These are phyloP conservation scores for Takifugu rubripes DNA, from an alignment of 2,797 vertebrate genomes.

Conservation along the genomic window DNA sequence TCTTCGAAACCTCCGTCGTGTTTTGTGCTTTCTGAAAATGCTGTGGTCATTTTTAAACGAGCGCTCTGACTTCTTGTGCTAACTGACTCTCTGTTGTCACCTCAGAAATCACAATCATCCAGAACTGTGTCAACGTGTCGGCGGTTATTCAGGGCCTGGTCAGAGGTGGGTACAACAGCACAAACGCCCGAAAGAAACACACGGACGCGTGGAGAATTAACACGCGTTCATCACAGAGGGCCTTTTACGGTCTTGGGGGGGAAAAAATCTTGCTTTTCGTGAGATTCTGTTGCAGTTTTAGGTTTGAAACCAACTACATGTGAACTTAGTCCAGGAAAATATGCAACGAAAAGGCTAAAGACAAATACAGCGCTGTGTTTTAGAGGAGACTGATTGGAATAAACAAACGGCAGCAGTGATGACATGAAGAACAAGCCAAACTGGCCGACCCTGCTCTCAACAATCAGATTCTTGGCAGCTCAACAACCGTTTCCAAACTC, in stretches of 20 bases:
- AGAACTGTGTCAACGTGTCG: conserved; percentile 82
- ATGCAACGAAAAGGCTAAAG: too few species aligned
- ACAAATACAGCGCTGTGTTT: too few species aligned
- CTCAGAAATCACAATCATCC: conserved; percentile 86
- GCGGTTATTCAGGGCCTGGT: conserved; percentile 91
- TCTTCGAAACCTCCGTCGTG: too few species aligned
- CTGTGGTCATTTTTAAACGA: too few species aligned
- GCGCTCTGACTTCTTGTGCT: too few species aligned
- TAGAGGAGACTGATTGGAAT: not conserved
- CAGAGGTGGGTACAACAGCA: conserved; percentile 77
- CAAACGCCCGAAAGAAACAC: conserved; percentile 11
- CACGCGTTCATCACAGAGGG: not conserved
- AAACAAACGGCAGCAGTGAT: not conserved
- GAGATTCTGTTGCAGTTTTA: not conserved
- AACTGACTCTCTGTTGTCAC: not conserved
- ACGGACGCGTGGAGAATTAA: conserved; percentile 2
- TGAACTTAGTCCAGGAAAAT: too few species aligned
- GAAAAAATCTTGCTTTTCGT: not conserved
- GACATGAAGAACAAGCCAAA: not conserved
- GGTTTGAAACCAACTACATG: too few species aligned
- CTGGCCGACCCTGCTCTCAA: too few species aligned
- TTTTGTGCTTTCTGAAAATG: too few species aligned
- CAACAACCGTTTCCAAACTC: too few species aligned
- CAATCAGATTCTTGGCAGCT: too few species aligned
- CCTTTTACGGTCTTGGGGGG: not conserved